These are phyloP conservation scores for Pinna nobilis DNA, from an alignment of 1,140 invertebrate species.

Conservation along the genomic window DNA sequence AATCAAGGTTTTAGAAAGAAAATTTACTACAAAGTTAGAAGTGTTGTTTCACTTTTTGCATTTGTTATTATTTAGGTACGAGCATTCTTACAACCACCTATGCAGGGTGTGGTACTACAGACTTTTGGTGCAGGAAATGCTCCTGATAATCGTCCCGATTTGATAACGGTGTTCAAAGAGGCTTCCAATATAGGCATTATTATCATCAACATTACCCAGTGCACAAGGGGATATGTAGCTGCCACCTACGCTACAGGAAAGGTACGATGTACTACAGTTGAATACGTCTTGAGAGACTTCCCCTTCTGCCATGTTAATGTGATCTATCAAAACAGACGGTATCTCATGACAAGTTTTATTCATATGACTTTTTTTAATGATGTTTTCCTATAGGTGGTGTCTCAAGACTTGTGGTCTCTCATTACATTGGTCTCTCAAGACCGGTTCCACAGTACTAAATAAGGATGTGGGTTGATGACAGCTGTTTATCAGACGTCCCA, in stretches of 20 bases:
- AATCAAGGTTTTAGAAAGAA: no score
- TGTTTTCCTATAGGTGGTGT: neutral
- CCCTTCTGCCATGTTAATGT: no score
- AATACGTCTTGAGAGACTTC: no score
- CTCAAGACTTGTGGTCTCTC: no score
- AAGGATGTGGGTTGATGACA: no score
- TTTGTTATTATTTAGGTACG: slow-evolving; percentile 76
- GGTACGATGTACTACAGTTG: slow-evolving; percentile 71
- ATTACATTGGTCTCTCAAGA: no score
- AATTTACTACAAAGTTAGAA: no score
- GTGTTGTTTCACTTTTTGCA: neutral
- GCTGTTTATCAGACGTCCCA: no score
- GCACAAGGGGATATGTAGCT: slow-evolving; percentile 83
- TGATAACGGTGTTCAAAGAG: slow-evolving; percentile 84
- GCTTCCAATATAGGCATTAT: slow-evolving; percentile 89
- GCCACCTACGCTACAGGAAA: slow-evolving; percentile 88
- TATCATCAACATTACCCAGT: slow-evolving; percentile 95
- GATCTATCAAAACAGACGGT: no score
- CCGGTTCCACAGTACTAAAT: no score
- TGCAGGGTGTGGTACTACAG: slow-evolving; percentile 91
- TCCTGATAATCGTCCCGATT: slow-evolving; percentile 87
- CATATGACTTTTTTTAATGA: neutral
- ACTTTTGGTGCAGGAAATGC: slow-evolving; percentile 96
- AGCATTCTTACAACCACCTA: slow-evolving; percentile 88
- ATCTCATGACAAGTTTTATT: neutral